A percentile compares a stretch with the other conserved stretches of the same genome.
Conservation (phyloP, 2,113 vertebrate genomes). For the Sigmodon hispidus region DNA sequence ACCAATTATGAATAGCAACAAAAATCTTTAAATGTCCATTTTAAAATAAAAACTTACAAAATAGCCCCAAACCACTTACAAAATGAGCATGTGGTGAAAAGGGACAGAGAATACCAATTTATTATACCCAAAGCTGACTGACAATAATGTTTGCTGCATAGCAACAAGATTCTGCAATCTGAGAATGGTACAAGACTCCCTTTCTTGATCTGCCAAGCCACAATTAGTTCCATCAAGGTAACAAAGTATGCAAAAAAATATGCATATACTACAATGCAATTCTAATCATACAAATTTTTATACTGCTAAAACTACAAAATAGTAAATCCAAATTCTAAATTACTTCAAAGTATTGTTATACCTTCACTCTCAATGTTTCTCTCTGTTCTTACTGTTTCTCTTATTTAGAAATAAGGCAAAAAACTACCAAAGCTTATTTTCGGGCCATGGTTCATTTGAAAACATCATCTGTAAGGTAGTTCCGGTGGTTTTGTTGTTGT, state of each 20-base stretch:
- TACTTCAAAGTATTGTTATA: background rate
- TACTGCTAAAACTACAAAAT: conserved; percentile 30
- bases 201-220: conserved; percentile 83
- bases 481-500: background rate
- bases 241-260: conserved; percentile 49
- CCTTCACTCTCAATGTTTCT: conserved; percentile 13
- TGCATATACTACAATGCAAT: background rate
- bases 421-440: background rate
- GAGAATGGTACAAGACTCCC: conserved; percentile 83
- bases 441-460: background rate
- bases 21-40: conserved; percentile 72
- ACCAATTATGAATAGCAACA: conserved; percentile 77
- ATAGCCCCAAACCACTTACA: conserved; percentile 79
- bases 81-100: conserved; percentile 78
- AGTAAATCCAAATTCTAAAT: background rate
- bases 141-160: conserved; percentile 85
- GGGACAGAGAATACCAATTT: conserved; percentile 85
- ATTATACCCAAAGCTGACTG: conserved; percentile 81
- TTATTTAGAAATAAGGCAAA: background rate
- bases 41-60: conserved; percentile 77
- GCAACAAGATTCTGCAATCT: conserved; percentile 85
- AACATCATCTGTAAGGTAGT: conserved; percentile 21
- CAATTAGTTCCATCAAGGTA: conserved; percentile 79
- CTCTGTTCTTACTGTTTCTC: background rate
- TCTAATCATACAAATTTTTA: background rate